Percentiles rank a stretch among this genome's conserved stretches.
Evolutionary conservation across 2,888 invertebrate genomes (phyloP).

Genomic region (Synergus japonicus): DNA sequence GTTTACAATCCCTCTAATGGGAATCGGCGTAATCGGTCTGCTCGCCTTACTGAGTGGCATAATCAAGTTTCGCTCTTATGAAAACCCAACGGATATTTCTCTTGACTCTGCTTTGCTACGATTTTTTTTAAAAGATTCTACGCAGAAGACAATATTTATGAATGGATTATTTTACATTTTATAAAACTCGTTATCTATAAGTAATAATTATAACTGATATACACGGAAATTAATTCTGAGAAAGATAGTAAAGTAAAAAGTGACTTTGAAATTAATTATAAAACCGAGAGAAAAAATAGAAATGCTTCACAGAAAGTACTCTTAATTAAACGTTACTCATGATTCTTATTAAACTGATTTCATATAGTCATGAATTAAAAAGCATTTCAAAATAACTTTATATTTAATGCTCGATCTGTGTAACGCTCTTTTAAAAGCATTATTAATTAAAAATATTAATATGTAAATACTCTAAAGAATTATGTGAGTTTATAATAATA

Average conservation of each 20-base stretch:
- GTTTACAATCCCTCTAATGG: constrained; percentile 76
- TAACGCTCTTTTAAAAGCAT: too few species aligned
- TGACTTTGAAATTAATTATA: background rate
- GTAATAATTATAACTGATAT: too few species aligned
- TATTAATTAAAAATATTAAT: background rate
- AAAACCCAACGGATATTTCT: constrained; percentile 48
- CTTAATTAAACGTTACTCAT: background rate
- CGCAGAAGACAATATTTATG: background rate
- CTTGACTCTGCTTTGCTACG: background rate
- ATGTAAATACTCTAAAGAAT: background rate
- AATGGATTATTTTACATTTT: background rate
- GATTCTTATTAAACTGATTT: background rate
- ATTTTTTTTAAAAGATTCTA: background rate
- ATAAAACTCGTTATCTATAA: too few species aligned
- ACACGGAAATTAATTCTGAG: background rate
- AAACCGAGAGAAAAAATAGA: background rate
- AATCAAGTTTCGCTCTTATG: constrained; percentile 57
- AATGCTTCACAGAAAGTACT: background rate
- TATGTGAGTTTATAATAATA: background rate
- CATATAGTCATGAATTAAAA: background rate
- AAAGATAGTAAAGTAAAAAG: background rate
- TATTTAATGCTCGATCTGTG: background rate
- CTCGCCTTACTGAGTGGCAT: constrained; percentile 54
- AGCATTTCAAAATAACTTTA: background rate
- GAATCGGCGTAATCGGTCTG: constrained; percentile 72